Percentiles rank a stretch among this genome's conserved stretches.
phyloP scores from a whole-genome alignment of 1,140 invertebrate species.

The Agrypnia vestita region DNA sequence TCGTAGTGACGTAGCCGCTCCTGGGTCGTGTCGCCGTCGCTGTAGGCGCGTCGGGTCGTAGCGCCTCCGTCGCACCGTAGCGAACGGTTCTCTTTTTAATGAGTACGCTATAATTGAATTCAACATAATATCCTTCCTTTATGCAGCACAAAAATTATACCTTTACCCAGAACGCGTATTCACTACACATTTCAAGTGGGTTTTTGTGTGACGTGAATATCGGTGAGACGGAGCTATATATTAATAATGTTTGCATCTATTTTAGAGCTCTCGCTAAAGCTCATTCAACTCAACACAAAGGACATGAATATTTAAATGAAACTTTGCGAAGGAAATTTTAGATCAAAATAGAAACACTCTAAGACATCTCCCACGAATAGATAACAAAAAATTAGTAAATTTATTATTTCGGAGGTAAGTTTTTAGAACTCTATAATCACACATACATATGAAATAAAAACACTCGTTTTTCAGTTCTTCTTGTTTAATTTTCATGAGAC shows the following conservation, averaged over 20 bases:
- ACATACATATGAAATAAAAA: no score
- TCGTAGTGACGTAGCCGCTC: conserved; percentile 11
- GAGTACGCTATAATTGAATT: conserved; percentile 41
- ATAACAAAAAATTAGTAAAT: no score
- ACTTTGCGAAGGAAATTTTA: no score
- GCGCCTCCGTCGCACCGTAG: conserved; percentile 5
- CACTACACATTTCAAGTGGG: conserved; percentile 18
- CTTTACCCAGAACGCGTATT: conserved; percentile 20
- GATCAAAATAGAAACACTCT: no score
- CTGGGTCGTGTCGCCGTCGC: no score
- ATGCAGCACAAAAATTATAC: conserved; percentile 40
- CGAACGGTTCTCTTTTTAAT: conserved; percentile 34
- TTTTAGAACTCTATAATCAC: no score
- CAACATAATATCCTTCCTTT: conserved; percentile 28
- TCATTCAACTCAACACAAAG: conserved; percentile 7
- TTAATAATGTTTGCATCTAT: conserved; percentile 6
- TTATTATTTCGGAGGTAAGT: no score
- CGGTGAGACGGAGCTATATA: background rate
- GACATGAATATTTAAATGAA: background rate
- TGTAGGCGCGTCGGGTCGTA: conserved; percentile 11
- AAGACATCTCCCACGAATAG: no score
- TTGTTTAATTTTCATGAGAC: no score
- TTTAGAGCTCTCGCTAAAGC: conserved; percentile 1
- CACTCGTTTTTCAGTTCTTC: no score
- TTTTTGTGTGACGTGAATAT: conserved; percentile 21